phyloP scores from a whole-genome alignment of 1,140 invertebrate genomes.

The Orchestia grillus region DNA sequence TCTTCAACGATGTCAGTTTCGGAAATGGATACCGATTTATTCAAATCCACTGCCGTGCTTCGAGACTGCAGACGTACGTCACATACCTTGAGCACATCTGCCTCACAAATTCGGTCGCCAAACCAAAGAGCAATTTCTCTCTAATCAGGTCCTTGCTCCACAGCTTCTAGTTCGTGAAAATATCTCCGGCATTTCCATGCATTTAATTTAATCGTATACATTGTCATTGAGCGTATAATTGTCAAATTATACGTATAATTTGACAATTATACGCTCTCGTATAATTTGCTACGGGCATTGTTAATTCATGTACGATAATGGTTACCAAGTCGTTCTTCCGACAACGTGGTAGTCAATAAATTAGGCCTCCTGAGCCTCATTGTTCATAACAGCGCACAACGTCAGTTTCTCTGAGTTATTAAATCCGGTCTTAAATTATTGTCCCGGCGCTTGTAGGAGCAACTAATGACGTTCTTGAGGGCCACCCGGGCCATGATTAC shows the following conservation, averaged over 20 bases:
- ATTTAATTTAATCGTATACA: not conserved
- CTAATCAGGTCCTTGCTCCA: not conserved
- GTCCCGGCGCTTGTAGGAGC: not conserved
- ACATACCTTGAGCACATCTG: not conserved
- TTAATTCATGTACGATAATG: not conserved
- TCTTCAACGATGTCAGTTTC: not conserved
- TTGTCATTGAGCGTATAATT: not conserved
- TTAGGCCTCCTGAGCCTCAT: not conserved
- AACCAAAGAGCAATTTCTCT: not conserved
- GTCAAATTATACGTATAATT: too few relatives aligned
- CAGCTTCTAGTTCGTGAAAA: not conserved
- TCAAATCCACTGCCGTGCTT: not conserved
- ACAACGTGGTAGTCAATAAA: not conserved
- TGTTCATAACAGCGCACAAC: not conserved
- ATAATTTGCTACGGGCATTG: not conserved
- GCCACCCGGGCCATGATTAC: not conserved
- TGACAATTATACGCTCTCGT: not conserved
- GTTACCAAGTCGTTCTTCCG: not conserved
- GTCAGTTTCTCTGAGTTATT: not conserved
- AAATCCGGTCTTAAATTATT: constrained; percentile 10
- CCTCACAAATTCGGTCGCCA: not conserved
- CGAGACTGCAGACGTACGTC: not conserved
- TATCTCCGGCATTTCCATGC: not conserved
- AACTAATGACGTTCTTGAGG: not conserved
- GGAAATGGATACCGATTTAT: not conserved